Base-by-base conservation (phyloP, 2,888 invertebrate genomes). In the Amiota mariae region DNA sequence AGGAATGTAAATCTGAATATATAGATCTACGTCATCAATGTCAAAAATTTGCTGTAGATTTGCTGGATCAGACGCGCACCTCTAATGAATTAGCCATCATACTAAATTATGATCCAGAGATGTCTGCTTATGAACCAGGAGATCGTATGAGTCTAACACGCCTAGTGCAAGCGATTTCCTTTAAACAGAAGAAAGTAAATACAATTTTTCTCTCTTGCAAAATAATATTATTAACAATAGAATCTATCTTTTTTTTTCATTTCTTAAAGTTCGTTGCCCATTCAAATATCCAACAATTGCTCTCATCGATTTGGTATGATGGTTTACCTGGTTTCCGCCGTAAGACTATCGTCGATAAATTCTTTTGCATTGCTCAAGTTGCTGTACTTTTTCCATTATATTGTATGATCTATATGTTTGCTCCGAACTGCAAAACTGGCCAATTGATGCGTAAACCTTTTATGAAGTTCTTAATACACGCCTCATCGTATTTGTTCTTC, bases 401-500 rank as follows among this genome's bases (percentile, higher is more conserved):
- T 89, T 97, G 97, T 82, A 88, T 93, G 1, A 90, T 96, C 64
- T 98, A 98, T 88, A 94, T 97, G 92, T 85, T 97, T 12, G 94
- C 95, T 0, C 98, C 98, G 0, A 94, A 94, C 85, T 95, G 96
- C 68, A 91, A 91, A 6, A 93, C 93, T 9, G 97, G 97, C 0
- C 93, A 93, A 81, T 92, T 98, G 47, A 94, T 98, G 93, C 92
- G 96, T 80, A 96, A 97, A 88, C 98, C 98, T 0, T 98, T 98
- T 88, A 97, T 98, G 94, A 98, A 98, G 91, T 98, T 98, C 89
- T 93, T 98, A 85, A 95, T 97, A 72, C 98, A 98, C 87, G 97
- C 97, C 9, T 95, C 97, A 0, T 97, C 98, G 13, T 98, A 98
- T 88, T 91, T 98, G 79, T 96, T 97, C 91, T 98, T 98, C 89